These are phyloP conservation scores for Petrolisthes manimaculis DNA, from an alignment of 2,888 invertebrate species.

Conservation along the genomic window DNA sequence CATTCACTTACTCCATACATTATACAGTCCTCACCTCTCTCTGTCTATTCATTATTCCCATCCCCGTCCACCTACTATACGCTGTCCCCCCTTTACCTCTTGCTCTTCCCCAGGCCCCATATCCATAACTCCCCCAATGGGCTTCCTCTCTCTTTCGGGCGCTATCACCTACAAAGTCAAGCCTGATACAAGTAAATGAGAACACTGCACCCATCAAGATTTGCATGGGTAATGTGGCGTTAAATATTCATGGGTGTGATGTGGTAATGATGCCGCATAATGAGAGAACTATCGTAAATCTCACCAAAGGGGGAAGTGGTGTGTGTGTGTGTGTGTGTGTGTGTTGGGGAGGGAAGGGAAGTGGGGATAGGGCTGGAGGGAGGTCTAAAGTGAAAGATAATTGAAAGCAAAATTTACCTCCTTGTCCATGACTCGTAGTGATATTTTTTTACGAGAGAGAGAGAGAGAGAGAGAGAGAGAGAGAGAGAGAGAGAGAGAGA, in stretches of 20 bases:
- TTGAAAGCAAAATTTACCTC: not conserved
- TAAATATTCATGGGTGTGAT: not conserved
- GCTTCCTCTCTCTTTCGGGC: no score
- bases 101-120: no score
- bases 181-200: not conserved
- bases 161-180: no score
- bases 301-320: not conserved
- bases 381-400: not conserved
- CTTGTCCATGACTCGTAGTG: not conserved
- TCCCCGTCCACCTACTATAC: no score
- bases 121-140: no score
- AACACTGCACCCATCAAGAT: not conserved
- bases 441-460: not conserved
- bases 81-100: no score
- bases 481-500: not conserved
- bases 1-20: no score
- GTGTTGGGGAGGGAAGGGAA: not conserved
- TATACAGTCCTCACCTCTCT: no score
- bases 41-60: no score
- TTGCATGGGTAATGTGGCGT: not conserved
- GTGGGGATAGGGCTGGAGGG: not conserved
- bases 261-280: not conserved
- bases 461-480: not conserved
- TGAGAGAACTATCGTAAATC: not conserved
- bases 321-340: no score